Evolutionary conservation across 2,797 vertebrate genomes (phyloP).

Genomic region (Capromys pilorides): DNA sequence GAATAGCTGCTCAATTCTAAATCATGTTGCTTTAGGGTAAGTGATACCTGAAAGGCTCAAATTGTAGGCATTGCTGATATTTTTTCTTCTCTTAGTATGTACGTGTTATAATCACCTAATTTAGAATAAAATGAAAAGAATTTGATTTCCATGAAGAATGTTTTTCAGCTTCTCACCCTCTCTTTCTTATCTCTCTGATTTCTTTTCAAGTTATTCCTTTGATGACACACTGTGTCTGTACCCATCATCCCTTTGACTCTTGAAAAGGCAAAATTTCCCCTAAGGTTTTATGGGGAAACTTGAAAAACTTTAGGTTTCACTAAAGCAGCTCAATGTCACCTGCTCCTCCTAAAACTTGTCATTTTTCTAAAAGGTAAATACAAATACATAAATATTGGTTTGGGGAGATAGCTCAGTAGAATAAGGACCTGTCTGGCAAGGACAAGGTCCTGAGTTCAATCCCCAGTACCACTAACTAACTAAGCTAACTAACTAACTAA

Average conservation of each 20-base stretch:
- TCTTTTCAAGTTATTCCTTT: background rate
- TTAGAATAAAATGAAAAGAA: background rate
- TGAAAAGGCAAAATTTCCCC: background rate
- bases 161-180: background rate
- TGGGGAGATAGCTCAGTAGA: too few species aligned
- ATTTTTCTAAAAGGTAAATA: background rate
- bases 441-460: too few species aligned
- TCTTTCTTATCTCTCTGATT: background rate
- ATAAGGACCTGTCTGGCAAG: too few species aligned
- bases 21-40: background rate
- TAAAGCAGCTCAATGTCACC: background rate
- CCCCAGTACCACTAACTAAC: too few species aligned
- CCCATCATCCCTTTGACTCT: background rate
- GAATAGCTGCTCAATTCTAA: background rate
- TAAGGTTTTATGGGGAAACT: background rate
- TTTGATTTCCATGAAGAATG: background rate
- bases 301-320: background rate
- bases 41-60: background rate
- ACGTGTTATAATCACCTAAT: background rate
- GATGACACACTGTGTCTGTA: background rate
- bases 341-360: background rate
- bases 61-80: background rate
- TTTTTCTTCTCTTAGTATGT: background rate
- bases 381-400: background rate
- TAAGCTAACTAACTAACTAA: too few species aligned